Percentiles rank a stretch among this genome's conserved stretches.
These are phyloP conservation scores for Zalophus californianus DNA, from an alignment of 2,797 vertebrate species.

Conservation along the genomic window DNA sequence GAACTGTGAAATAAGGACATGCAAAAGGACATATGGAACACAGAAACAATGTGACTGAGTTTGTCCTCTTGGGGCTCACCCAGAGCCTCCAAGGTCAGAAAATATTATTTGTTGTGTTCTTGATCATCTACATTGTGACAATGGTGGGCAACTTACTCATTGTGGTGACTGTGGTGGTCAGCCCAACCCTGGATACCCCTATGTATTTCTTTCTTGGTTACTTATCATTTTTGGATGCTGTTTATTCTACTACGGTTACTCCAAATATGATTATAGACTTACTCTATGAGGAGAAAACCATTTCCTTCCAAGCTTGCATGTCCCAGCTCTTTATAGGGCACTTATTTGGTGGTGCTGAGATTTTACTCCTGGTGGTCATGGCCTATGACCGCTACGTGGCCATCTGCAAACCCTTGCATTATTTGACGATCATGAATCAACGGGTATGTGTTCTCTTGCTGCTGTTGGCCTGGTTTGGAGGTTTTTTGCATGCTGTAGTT, in stretches of 20 bases:
- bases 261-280: constrained; percentile 75
- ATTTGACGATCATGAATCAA: background rate
- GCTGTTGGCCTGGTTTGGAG: background rate
- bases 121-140: constrained; percentile 69
- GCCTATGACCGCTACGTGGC: no score
- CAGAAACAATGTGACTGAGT: constrained; percentile 54
- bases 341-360: constrained; percentile 65
- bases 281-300: constrained; percentile 64
- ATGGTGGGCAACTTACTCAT: constrained; percentile 71
- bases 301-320: constrained; percentile 71
- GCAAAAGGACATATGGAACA: background rate
- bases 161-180: constrained; percentile 61
- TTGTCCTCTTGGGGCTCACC: constrained; percentile 70
- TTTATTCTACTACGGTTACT: constrained; percentile 61
- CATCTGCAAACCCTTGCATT: no score
- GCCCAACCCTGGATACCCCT: constrained; percentile 42
- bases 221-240: constrained; percentile 75
- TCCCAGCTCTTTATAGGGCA: constrained; percentile 70
- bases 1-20: background rate
- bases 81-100: constrained; percentile 55
- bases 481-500: constrained; percentile 55
- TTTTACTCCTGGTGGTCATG: constrained; percentile 53
- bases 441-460: background rate
- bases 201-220: constrained; percentile 82
- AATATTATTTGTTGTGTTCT: constrained; percentile 68